A percentile compares a stretch with the other conserved stretches of the same genome.
phyloP scores from a whole-genome alignment of 2,888 invertebrate species.

The Drosophila nr. medialis region DNA sequence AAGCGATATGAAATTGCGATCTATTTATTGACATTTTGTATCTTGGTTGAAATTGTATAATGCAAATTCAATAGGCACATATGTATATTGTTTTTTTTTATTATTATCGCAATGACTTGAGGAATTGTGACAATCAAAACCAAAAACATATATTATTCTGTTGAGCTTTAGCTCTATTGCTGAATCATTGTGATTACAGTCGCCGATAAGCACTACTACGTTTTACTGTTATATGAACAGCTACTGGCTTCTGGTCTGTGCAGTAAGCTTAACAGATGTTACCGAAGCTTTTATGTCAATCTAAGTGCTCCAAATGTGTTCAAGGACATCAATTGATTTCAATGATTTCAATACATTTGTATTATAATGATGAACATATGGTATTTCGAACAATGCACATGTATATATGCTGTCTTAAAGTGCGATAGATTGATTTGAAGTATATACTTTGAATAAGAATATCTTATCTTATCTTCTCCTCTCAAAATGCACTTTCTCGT shows the following conservation, averaged over 20 bases:
- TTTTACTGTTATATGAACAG: slow-evolving; percentile 6
- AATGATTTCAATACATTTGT: neutral
- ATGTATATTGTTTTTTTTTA: neutral
- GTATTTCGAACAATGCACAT: neutral
- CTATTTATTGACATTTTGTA: too few species aligned
- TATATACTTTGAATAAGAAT: neutral
- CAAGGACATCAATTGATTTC: neutral
- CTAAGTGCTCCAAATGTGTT: neutral
- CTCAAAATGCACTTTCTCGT: neutral
- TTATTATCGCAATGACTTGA: slow-evolving; percentile 29
- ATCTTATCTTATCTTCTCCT: neutral
- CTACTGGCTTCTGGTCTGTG: neutral
- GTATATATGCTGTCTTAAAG: neutral
- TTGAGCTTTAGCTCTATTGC: slow-evolving; percentile 16
- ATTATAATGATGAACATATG: neutral
- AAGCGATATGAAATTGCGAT: neutral
- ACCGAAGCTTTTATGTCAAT: slow-evolving; percentile 1
- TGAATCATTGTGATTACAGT: slow-evolving; percentile 39
- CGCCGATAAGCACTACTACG: slow-evolving; percentile 30
- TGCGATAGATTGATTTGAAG: neutral
- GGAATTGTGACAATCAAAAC: slow-evolving; percentile 18
- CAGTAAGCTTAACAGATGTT: slow-evolving; percentile 20
- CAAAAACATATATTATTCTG: slow-evolving; percentile 23
- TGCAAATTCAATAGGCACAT: slow-evolving; percentile 22
- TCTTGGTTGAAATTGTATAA: slow-evolving; percentile 22